Evolutionary conservation across 2,113 vertebrate species (phyloP).

Genomic region (Cygnus atratus): DNA sequence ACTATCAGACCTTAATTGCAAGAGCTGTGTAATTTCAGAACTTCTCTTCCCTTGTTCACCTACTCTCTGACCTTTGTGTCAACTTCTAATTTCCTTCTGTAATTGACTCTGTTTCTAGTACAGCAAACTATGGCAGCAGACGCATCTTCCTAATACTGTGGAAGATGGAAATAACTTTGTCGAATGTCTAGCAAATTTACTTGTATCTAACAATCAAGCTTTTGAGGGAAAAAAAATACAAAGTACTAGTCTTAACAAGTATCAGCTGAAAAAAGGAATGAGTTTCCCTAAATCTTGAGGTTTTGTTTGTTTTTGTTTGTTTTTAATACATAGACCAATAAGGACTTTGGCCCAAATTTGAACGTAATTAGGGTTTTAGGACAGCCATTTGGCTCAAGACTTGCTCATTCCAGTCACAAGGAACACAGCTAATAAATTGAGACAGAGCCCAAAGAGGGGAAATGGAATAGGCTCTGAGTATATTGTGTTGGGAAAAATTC

Average conservation of each 20-base stretch:
- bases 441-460: neutral
- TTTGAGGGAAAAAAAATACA: neutral
- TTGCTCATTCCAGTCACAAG: neutral
- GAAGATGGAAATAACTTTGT: neutral
- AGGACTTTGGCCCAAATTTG: neutral
- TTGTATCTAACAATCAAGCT: neutral
- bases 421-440: neutral
- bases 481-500: neutral
- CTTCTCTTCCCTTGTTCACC: slow-evolving; percentile 6
- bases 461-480: neutral
- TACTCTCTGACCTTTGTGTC: slow-evolving; percentile 5
- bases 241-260: neutral
- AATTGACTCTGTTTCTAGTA: slow-evolving; percentile 15
- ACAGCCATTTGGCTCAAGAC: neutral
- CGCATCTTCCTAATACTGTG: neutral
- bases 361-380: neutral
- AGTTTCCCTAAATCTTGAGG: neutral
- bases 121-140: neutral
- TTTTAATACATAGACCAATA: neutral
- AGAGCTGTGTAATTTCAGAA: slow-evolving; percentile 22
- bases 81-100: slow-evolving; percentile 43
- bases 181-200: neutral
- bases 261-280: neutral
- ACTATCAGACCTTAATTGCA: slow-evolving; percentile 38
- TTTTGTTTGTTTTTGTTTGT: neutral